Evolutionary conservation across 2,888 invertebrate species (phyloP).

Genomic region (Cheilosia urbana): DNA sequence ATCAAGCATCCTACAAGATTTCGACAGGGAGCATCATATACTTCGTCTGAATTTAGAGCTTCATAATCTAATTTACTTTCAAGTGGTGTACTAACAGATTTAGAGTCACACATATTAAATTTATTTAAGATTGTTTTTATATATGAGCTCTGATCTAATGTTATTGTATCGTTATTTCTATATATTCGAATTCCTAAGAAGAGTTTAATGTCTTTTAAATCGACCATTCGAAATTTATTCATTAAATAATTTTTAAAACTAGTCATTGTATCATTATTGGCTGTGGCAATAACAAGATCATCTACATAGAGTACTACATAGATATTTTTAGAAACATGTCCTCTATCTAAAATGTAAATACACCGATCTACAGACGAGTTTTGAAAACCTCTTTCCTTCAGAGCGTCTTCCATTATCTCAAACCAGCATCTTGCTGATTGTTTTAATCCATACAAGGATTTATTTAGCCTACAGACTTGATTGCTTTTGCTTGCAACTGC

Average conservation of each 20-base stretch:
- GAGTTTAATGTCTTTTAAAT: constrained; percentile 73
- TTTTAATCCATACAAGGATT: constrained; percentile 70
- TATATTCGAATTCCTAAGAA: constrained; percentile 74
- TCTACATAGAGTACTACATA: constrained; percentile 45
- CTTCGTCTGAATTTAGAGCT: constrained; percentile 76
- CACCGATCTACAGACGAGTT: no score
- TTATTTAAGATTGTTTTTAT: constrained; percentile 75
- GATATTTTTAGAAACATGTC: constrained; percentile 52
- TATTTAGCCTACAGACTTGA: no score
- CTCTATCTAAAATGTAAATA: no score
- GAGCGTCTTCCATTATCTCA: constrained; percentile 55
- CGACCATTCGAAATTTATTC: constrained; percentile 73
- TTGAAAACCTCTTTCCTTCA: constrained; percentile 61
- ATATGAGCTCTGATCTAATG: constrained; percentile 16
- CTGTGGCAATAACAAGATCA: constrained; percentile 56
- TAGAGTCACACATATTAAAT: constrained; percentile 77
- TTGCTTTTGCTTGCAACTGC: no score
- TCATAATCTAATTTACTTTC: constrained; percentile 75
- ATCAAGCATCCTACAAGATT: constrained; percentile 75
- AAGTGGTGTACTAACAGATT: constrained; percentile 75
- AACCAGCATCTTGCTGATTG: constrained; percentile 65
- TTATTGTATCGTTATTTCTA: constrained; percentile 38
- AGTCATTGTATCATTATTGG: constrained; percentile 49
- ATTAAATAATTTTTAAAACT: constrained; percentile 75
- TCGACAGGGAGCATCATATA: constrained; percentile 75